Base-by-base conservation (phyloP, 2,797 vertebrate genomes). In the Pangasius macronema region DNA sequence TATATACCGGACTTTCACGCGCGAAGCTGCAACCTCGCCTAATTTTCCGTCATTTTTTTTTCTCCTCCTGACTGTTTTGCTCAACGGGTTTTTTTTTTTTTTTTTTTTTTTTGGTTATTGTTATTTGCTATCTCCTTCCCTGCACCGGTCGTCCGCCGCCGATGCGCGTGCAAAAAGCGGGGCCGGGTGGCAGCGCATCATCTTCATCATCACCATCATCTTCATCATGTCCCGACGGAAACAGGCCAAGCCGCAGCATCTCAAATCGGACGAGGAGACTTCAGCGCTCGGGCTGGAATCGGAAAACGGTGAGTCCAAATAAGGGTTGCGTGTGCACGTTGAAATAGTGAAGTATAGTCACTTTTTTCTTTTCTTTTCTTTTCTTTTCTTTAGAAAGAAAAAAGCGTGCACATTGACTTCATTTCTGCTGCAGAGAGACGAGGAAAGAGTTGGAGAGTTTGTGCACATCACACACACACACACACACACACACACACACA, bases 181-280 rank as follows among this genome's bases (percentile, higher is more conserved):
- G 95, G 94, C 91, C 95, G 95, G 92, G 93, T 92, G 95, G 96
- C 96, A 96, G 96, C 96, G 95, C 91, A 89, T 83, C 87, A 70
- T 88, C 80, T 53, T 67, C 87, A 83, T 42, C 85, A 24, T 80
- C 33, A 57, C 13, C 33, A 88, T 79, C 59, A 88, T 67, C 84
- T 79, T 95, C 97, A 98, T 95, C 96, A 99, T 99, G 98, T 99
- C 98, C 96, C 97, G 98, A 94, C 97, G 98, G 95, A 99, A 99
- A 97, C 98, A 99, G 97, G 97, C 98, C 93, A 99, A 99, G 94
- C 98, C 98, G 92, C 98, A 99, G 96, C 98, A 99, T 94, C 98
- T 99, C 95, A 97, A 96, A 93, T 97, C 98, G 94, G 98, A 99
- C 94, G 97, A 98, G 95, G 98, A 99, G 91, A 96, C 96, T 89